Conservation (phyloP, 2,113 vertebrate species). For the Ginglymostoma cirratum region DNA sequence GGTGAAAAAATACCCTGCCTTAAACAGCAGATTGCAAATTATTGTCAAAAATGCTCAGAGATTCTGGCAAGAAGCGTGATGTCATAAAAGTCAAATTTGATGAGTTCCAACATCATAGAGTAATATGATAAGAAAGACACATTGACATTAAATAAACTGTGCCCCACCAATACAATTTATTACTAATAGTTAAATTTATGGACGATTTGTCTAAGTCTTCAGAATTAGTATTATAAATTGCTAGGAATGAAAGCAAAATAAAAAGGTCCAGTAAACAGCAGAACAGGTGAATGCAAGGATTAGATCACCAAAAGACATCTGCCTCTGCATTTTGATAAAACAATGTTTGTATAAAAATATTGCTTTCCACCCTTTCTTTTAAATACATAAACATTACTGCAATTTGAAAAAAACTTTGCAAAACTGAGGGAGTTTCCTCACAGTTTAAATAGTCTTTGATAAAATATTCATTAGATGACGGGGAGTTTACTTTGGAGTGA, state of each 20-base stretch:
- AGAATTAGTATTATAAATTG: not conserved
- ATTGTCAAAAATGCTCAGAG: not conserved
- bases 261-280: not conserved
- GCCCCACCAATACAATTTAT: not conserved
- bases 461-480: conserved; percentile 9
- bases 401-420: not conserved
- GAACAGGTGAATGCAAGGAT: not conserved
- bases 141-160: not conserved
- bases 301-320: not conserved
- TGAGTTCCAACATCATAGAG: not conserved
- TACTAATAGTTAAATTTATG: not conserved
- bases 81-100: not conserved
- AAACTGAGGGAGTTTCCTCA: not conserved
- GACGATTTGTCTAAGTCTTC: too few relatives aligned
- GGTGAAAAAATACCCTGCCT: not conserved
- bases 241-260: not conserved
- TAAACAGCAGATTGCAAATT: not conserved
- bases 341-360: not conserved
- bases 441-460: not conserved
- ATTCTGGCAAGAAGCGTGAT: not conserved
- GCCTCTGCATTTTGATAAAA: not conserved
- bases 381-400: not conserved
- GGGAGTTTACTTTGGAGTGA: not conserved
- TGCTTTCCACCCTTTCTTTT: not conserved
- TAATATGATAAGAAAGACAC: not conserved